Conservation (phyloP, 2,797 vertebrate species). For the Pitangus sulphuratus region DNA sequence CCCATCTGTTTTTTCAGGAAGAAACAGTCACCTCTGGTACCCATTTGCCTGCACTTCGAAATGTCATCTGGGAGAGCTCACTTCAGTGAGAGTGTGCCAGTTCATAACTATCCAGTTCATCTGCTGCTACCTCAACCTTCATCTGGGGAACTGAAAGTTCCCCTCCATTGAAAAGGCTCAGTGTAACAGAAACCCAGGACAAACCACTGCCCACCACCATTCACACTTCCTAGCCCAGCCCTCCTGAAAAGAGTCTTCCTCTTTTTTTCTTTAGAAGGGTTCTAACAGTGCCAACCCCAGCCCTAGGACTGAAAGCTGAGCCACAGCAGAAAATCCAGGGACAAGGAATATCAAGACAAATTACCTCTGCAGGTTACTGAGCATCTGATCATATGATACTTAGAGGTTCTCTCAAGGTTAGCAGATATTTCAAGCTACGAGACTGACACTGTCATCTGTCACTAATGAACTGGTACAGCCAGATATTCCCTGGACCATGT, state of each 20-base stretch:
- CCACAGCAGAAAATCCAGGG: not conserved
- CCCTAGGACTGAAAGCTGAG: not conserved
- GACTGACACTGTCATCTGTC: conserved; percentile 15
- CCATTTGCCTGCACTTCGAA: not conserved
- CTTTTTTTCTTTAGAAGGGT: not conserved
- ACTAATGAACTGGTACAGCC: not conserved
- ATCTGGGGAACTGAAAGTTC: not conserved
- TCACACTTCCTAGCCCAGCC: not conserved
- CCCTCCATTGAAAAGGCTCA: not conserved
- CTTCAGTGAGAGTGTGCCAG: not conserved
- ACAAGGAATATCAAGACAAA: not conserved
- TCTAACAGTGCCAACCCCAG: not conserved
- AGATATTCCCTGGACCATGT: not conserved
- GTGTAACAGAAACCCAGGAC: not conserved
- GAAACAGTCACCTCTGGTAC: not conserved
- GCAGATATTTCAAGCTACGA: conserved; percentile 33
- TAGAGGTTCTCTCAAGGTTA: conserved; percentile 42
- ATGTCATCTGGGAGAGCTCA: not conserved
- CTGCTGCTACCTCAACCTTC: not conserved
- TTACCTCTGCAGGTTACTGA: conserved; percentile 46
- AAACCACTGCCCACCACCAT: not conserved
- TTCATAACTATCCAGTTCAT: not conserved
- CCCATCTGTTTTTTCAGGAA: not conserved
- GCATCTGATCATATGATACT: conserved; percentile 29
- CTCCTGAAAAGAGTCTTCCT: not conserved